Percentiles rank a stretch among this genome's conserved stretches.
These are phyloP conservation scores for Channa maculata DNA, from an alignment of 2,113 vertebrate genomes.

Conservation along the genomic window DNA sequence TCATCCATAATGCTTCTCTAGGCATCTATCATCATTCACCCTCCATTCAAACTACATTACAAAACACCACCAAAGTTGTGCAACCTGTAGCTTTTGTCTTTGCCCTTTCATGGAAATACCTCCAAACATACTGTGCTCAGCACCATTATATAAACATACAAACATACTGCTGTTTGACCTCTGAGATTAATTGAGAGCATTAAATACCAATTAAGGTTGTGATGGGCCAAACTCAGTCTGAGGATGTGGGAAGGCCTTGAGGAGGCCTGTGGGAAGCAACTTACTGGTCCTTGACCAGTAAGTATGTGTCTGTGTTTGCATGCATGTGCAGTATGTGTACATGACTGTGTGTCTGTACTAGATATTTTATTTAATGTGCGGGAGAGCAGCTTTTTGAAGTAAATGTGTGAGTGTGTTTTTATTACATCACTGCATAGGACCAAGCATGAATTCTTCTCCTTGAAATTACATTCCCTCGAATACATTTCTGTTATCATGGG, in stretches of 20 bases:
- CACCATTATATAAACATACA: slow-evolving; percentile 46
- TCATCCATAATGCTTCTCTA: slow-evolving; percentile 64
- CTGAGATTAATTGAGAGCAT: slow-evolving; percentile 75
- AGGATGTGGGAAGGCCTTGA: slow-evolving; percentile 67
- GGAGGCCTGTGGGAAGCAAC: slow-evolving; percentile 73
- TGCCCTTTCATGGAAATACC: slow-evolving; percentile 55
- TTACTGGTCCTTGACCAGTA: slow-evolving; percentile 77
- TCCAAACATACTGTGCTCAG: slow-evolving; percentile 54
- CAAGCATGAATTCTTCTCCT: background rate
- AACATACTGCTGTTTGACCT: slow-evolving; percentile 66
- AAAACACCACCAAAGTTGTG: slow-evolving; percentile 45
- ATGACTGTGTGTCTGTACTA: slow-evolving; percentile 22
- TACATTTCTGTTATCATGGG: background rate
- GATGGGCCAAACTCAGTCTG: slow-evolving; percentile 64
- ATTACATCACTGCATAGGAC: slow-evolving; percentile 8
- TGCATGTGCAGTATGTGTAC: slow-evolving; percentile 4
- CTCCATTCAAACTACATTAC: slow-evolving; percentile 42
- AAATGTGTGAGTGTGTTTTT: slow-evolving; percentile 10
- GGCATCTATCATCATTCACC: slow-evolving; percentile 74
- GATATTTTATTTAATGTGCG: background rate
- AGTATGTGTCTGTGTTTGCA: slow-evolving; percentile 25
- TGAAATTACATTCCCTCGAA: too few relatives aligned
- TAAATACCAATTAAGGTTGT: slow-evolving; percentile 80
- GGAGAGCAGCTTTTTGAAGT: slow-evolving; percentile 40
- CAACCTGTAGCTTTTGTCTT: slow-evolving; percentile 47